Conservation (phyloP, 2,888 invertebrate genomes). For the Cantharis rustica region DNA sequence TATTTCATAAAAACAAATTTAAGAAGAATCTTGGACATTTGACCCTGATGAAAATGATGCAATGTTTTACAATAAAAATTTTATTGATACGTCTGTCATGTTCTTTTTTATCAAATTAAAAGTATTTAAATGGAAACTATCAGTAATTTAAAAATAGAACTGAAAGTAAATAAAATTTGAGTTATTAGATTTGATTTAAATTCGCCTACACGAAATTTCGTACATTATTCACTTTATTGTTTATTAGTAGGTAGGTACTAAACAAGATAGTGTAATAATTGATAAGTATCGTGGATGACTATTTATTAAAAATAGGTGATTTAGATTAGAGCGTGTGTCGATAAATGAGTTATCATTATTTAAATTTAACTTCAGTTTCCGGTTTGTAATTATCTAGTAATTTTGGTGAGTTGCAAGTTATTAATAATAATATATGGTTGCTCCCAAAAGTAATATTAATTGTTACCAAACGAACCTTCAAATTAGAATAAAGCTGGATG, state of each 20-base stretch:
- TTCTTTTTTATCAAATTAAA: background rate
- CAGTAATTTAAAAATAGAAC: background rate
- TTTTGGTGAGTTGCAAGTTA: background rate
- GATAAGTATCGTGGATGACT: background rate
- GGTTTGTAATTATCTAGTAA: background rate
- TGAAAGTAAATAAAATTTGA: background rate
- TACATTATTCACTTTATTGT: background rate
- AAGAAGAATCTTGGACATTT: background rate
- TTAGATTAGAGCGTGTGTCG: background rate
- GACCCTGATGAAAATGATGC: background rate
- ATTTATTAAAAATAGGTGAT: background rate
- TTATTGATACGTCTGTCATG: background rate
- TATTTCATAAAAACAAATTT: background rate
- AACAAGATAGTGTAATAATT: background rate
- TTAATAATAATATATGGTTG: background rate
- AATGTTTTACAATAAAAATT: background rate
- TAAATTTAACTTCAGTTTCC: background rate
- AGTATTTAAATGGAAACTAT: background rate
- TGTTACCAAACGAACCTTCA: constrained; percentile 23
- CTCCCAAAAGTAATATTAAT: constrained; percentile 18
- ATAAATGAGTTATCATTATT: background rate
- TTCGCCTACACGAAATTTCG: background rate
- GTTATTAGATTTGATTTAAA: background rate
- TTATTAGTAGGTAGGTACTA: background rate
- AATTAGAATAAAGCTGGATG: constrained; percentile 22